These are phyloP conservation scores for Coracias cyanogaster DNA, from an alignment of 2,797 vertebrate genomes.

Conservation along the genomic window DNA sequence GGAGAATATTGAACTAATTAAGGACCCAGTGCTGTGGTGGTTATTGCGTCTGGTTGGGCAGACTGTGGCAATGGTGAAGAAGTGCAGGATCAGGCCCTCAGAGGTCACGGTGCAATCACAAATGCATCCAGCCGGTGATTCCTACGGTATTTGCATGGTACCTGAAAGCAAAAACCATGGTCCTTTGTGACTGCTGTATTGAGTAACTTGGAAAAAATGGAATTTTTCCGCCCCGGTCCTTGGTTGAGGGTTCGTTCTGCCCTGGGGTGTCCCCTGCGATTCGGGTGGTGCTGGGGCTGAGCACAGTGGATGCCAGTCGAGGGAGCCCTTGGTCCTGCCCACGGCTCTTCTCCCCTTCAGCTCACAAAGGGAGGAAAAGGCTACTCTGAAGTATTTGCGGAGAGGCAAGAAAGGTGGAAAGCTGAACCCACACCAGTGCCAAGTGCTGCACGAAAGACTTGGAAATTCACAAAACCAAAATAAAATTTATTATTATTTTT, in stretches of 20 bases:
- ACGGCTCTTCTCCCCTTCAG: background rate
- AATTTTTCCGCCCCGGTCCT: background rate
- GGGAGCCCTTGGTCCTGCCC: background rate
- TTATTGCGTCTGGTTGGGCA: background rate
- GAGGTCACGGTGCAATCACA: fast-evolving
- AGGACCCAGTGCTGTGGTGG: background rate
- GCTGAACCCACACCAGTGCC: background rate
- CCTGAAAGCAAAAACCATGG: background rate
- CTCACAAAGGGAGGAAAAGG: background rate
- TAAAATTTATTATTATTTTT: too few relatives aligned
- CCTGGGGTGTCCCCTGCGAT: background rate
- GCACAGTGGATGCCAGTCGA: fast-evolving
- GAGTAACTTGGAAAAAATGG: background rate
- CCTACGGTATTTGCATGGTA: fast-evolving
- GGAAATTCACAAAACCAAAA: background rate
- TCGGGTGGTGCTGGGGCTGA: fast-evolving
- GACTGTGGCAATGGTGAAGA: background rate
- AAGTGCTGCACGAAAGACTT: background rate
- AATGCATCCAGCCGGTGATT: background rate
- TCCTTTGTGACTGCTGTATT: background rate
- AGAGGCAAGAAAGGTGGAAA: background rate
- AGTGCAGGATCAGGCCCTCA: background rate
- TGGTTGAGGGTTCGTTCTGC: background rate
- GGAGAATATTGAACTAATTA: conserved; percentile 22
- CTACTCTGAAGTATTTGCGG: background rate